Evolutionary conservation across 1,140 invertebrate species (phyloP), one percentile per base, ranked within the genome.

Genomic region (Drosophila busckii): DNA sequence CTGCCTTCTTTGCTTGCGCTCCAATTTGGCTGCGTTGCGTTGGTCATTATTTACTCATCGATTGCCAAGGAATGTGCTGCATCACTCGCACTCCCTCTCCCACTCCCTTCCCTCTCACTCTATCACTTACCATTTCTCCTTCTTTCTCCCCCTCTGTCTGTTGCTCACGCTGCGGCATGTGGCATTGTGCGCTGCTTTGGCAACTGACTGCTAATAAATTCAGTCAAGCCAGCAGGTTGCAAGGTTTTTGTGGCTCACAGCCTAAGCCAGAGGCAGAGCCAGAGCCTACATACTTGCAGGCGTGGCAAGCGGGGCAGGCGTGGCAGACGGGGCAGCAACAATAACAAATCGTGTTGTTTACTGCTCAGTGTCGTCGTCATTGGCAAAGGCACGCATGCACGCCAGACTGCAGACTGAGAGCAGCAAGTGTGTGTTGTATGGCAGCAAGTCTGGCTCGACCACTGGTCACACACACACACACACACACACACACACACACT

Each of bases 21-120:
- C 38, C 64, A 73, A 54, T 75, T 82, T 66, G 62, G 55, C 56
- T 70, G 64, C 75, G 70, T 73, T 80, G 69, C 69, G 69, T 70
- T 82, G 75, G 75, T 75, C 75, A 80, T 80, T 80, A 80, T 80
- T 80, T 80, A 80, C 75, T 80, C 75, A 80, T 80, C 75, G 75
- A 80, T 80, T 80, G 75, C 55, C 46, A 35, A 69, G 73, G 73
- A 82, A 82, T 80, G 75, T 60, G 65, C 52, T 80, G 73, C 73
- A 73, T 68, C 73, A 82, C 69, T 58, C 28, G 19, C 22, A 12
- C 13, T 26, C 15, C 40, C 9, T 10, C 16, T 32, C 8, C 6
- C 20, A 9, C 25, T n/a, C 16, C 17, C 10, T 31, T 8, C 5
- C 12, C 29, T 3, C 13, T 13, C 52, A 4, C 4, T 13, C n/a